These are phyloP conservation scores for Zalophus californianus DNA, from an alignment of 2,797 vertebrate genomes.

Conservation along the genomic window DNA sequence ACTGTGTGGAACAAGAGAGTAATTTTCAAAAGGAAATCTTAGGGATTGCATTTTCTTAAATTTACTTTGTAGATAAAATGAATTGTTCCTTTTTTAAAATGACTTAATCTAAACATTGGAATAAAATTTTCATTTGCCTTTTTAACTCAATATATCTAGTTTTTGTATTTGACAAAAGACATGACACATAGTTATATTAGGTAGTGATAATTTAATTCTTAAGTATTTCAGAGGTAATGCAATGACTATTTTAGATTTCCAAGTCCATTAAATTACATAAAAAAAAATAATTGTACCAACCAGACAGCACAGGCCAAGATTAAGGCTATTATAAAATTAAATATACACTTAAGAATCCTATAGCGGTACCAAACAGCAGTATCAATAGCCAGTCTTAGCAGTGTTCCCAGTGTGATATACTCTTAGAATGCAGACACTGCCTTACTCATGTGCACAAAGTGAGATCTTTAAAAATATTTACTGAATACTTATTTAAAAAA, in stretches of 20 bases:
- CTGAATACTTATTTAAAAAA: background rate
- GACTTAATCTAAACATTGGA: background rate
- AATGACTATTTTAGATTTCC: background rate
- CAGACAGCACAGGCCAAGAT: background rate
- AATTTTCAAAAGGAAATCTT: slow-evolving; percentile 76
- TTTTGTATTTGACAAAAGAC: background rate
- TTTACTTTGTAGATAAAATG: background rate
- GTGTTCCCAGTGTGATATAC: background rate
- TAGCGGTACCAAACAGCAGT: background rate
- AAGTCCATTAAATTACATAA: background rate
- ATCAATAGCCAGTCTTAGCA: background rate
- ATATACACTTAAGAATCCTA: background rate
- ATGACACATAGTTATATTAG: background rate
- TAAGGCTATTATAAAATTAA: background rate
- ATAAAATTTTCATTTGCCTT: background rate
- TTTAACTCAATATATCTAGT: background rate
- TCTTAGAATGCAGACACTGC: background rate
- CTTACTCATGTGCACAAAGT: background rate
- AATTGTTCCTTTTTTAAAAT: background rate
- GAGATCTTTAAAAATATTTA: background rate
- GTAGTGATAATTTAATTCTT: background rate
- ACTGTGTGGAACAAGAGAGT: background rate
- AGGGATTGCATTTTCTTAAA: slow-evolving; percentile 34
- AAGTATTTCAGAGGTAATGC: background rate
- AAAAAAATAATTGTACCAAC: background rate